A percentile compares a stretch with the other conserved stretches of the same genome.
These are phyloP conservation scores for Podarcis cretensis DNA, from an alignment of 2,113 vertebrate genomes.

Conservation along the genomic window DNA sequence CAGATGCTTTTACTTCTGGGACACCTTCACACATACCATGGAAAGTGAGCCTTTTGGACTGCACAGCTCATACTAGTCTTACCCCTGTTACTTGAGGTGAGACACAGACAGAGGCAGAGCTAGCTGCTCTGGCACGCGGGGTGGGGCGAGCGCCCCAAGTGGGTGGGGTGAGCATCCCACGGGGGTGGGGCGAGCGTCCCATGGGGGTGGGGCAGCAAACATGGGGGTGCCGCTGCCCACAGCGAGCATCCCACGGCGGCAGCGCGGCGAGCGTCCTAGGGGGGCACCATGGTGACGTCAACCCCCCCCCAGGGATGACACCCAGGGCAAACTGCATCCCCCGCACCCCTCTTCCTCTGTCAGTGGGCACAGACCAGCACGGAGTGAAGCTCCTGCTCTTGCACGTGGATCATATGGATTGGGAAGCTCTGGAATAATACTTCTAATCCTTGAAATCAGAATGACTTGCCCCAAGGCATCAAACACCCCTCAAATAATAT, in stretches of 20 bases:
- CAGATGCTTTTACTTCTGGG: background rate
- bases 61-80: background rate
- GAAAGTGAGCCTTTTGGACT: background rate
- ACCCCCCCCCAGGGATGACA: too few species aligned
- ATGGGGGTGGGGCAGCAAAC: too few species aligned
- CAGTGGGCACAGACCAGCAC: background rate
- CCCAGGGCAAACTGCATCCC: too few species aligned
- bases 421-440: background rate
- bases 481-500: background rate
- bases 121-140: too few species aligned
- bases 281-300: too few species aligned
- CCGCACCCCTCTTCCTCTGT: too few species aligned
- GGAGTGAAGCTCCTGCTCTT: background rate
- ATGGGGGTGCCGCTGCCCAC: too few species aligned
- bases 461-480: background rate
- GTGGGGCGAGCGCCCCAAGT: too few species aligned
- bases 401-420: background rate
- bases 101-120: background rate
- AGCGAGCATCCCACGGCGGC: too few species aligned
- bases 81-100: background rate
- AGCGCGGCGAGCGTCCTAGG: too few species aligned
- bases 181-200: too few species aligned
- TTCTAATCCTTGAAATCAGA: background rate
- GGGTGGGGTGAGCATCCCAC: too few species aligned
- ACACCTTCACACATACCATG: background rate